Base-by-base conservation (phyloP, 2,888 invertebrate genomes). In the Synanthedon formicaeformis region DNA sequence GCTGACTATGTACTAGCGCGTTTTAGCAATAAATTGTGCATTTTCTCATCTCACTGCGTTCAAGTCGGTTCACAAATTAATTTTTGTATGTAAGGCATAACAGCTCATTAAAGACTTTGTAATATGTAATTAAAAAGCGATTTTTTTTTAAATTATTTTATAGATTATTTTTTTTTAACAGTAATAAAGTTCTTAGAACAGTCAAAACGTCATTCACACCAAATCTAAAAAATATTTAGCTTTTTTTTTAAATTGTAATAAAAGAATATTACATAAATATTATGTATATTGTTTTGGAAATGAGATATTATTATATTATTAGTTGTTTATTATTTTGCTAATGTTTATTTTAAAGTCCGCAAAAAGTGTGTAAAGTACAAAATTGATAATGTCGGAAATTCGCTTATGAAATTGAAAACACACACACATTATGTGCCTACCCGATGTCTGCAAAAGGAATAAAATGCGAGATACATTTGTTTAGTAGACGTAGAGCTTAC, bases 241-340 rank as follows among this genome's bases (percentile, higher is more conserved):
- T 13, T 4, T 45, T 23, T 18, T 13, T 45, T 11, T 4, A 12
- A 45, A 45, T 45, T 13, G 5, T 45, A 45, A 34, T 34, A 34
- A 34, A 10, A 10, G 34, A 13, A 45, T 45, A 8, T 45, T 53
- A 53, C 53, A 53, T 53, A 53, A 41, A 50, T 53, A 40, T 53
- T 53, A 53, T 53, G 53, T 53, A 53, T 50, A 6, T 49, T 52
- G 16, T 45, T 50, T 53, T 48, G 41, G 50, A 11, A 27, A 50
- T 52, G 40, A 53, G 53, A 54, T 51, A 49, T 51, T 53, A 45
- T 27, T 27, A 27, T 27, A 23, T 23, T 23, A 23, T 23, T 23
- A 34, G 34, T 34, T 34, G 34, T 34, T 34, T 34, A 34, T 10
- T 34, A 10, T 10, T 34, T 34, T 34, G 8, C 27, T 34, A 16